Evolutionary conservation across 2,113 vertebrate genomes (phyloP), one percentile per base, ranked within the genome.

Genomic region (Athene noctua): DNA sequence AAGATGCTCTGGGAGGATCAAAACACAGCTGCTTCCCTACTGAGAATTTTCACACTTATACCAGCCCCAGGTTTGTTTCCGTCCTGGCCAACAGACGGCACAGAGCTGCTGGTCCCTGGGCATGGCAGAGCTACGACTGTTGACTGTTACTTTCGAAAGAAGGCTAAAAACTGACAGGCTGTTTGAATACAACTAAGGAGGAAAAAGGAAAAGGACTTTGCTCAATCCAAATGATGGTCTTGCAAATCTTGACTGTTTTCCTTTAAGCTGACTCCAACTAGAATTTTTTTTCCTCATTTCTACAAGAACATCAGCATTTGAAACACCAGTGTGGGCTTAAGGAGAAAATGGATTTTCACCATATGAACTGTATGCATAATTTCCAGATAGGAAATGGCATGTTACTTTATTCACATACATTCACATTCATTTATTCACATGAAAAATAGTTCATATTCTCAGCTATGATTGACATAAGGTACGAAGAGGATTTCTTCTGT

Each of bases 371-470:
- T 96, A 94, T 97, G 96, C 96, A 97, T 97, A 97, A 97, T 97
- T 97, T 97, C 88, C 87, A 94, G 95, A 97, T 85, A 96, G 95
- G 97, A 96, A 97, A 97, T 97, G 96, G 94, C 96, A 97, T 90
- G 96, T 95, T 96, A 97, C 97, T 96, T 97, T 97, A 96, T 97
- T 96, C 96, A 96, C 85, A 96, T 95, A 95, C 94, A 96, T 97
- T 97, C 96, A 95, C 96, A 97, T 97, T 97, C 96, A 97, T 97
- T 96, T 97, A 97, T 97, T 97, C 97, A 96, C 97, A 96, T 67
- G 94, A 96, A 97, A 97, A 95, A 92, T 80, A 92, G 95, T 96
- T 92, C 96, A 90, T 94, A 96, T 97, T 96, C 97, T 96, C 95
- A 96, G 91, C 94, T 96, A 90, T 97, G 96, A 94, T 96, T 97